Base-by-base conservation (phyloP, 1,140 invertebrate genomes). In the Leptinotarsa undecemlineata region DNA sequence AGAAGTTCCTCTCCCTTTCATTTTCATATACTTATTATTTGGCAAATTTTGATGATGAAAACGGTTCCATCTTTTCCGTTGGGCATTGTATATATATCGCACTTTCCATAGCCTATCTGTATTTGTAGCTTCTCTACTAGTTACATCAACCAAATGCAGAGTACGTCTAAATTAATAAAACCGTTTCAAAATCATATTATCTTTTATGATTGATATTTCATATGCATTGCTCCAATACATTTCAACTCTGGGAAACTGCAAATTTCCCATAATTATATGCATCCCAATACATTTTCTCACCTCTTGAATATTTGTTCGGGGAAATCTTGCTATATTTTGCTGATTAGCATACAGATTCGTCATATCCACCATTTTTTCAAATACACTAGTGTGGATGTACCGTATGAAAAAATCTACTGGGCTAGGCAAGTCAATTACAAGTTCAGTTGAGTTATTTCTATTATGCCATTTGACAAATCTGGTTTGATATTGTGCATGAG, bases 211-310 rank as follows among this genome's bases (percentile, higher is more conserved):
- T 21, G 62, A 26, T 3, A 64, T 64, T 20, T 1, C 19, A 20
- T 17, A 17, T 21, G 19, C 3, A 11, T 20, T 26, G 13, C 67
- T 42, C 72, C 14, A 73, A 42, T 73, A 68, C 33, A 13, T 26
- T 48, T 23, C 11, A 26, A 74, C 33, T 69, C 73, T 51, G 17
- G 20, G 20, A 62, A 69, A 74, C 61, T 74, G 66, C 2, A 69
- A 61, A 33, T 74, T 74, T n/a, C 73, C 73, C 67, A 74, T 74
- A 17, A 74, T 47, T 17, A 73, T 67, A 42, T 73, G 63, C 8
- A 73, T 73, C 14, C 23, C 63, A 15, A 66, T 15, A 66, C 68
- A 73, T 51, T 61, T 68, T 42, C 48, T 64, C 23, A 73, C 17
- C 63, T 68, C 63, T 20, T 47, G n/a, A 21, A 48, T 20, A 42